A percentile compares a stretch with the other conserved stretches of the same genome.
Evolutionary conservation across 2,888 invertebrate genomes (phyloP).

Genomic region (Apotomis betuletana): DNA sequence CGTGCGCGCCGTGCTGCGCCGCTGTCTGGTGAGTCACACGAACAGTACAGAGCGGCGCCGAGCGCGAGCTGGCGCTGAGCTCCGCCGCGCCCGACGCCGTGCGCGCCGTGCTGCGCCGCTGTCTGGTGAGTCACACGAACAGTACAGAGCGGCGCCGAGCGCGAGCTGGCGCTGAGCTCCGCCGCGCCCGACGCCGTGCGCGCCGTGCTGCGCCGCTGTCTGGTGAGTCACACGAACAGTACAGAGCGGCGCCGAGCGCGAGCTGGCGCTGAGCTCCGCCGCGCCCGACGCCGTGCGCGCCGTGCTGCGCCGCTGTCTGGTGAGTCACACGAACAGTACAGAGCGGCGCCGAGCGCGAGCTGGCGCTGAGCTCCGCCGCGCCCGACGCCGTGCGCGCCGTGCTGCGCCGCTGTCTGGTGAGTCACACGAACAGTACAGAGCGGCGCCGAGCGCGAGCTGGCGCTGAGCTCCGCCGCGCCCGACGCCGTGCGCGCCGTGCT

Average conservation of each 20-base stretch:
- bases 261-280: conserved; percentile 10
- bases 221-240: no score
- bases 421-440: not conserved
- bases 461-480: not conserved
- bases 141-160: no score
- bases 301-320: conserved; percentile 9
- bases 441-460: conserved; percentile 64
- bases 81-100: conserved; percentile 90
- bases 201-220: no score
- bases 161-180: no score
- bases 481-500: not conserved
- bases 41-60: conserved; percentile 66
- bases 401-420: no score
- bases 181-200: no score
- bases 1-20: no score
- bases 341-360: no score
- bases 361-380: no score
- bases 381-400: no score
- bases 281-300: not conserved
- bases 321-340: not conserved
- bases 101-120: conserved; percentile 89
- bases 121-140: conserved; percentile 84
- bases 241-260: not conserved
- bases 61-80: conserved; percentile 85
- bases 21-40: no score